Base-by-base conservation (phyloP, 2,113 vertebrate genomes). In the Aphyosemion australe region DNA sequence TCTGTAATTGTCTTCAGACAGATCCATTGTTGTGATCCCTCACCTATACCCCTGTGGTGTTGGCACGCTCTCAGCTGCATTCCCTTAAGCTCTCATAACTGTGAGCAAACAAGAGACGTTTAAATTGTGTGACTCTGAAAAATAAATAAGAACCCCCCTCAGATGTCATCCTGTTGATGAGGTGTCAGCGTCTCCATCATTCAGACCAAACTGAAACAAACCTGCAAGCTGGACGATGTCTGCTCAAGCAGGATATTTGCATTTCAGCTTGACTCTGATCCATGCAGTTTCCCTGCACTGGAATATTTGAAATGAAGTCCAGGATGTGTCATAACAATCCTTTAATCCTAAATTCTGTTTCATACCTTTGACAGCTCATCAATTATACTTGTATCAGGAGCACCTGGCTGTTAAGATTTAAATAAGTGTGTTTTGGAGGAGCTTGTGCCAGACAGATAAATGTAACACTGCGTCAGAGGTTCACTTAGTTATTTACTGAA, bases 1-100 rank as follows among this genome's bases (percentile, higher is more conserved):
- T 82, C 66, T 72, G 50, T 75, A 64, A 74, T 69, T 61, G 59
- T 82, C 55, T 71, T 81, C 50, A 79, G 53, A 70, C 59, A 61
- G 64, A 72, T 59, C 54, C 69, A 63, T 55, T 52, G 56, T 61
- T 66, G 68, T 75, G 72, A 60, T 71, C 59, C 66, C 37, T 69
- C 13, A 1, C 60, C 45, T 51, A 37, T 46, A 46, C 16, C 46
- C 19, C 70, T 39, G 54, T 74, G 78, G 31, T 53, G 20, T 2
- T 32, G 26, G 77, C 65, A 57, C 46, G 63, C 63, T 57, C 80
- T 32, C 76, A 86, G 52, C 43, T 71, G 26, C 58, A 66, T 50
- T 46, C 58, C 63, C 45, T 73, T 75, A 81, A 80, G 64, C 65
- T 59, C 21, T 14, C 49, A 37, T 63, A 67, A 73, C 70, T 69